phyloP scores from a whole-genome alignment of 2,888 invertebrate genomes.

The Nyleta sp. region DNA sequence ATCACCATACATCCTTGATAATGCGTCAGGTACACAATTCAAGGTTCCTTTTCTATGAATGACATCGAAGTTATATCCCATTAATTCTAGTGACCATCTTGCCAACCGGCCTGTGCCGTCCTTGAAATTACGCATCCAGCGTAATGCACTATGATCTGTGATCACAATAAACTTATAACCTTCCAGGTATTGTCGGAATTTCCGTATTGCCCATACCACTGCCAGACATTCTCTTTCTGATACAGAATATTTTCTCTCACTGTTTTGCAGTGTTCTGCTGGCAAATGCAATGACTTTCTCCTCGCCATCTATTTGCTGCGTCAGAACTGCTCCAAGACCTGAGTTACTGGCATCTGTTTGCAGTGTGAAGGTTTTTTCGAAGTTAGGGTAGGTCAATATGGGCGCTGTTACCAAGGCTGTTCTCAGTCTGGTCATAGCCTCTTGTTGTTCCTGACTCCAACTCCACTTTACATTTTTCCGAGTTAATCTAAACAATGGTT shows the following conservation, averaged over 20 bases:
- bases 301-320: slow-evolving; percentile 26
- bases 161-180: slow-evolving; percentile 55
- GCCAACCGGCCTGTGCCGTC: slow-evolving; percentile 49
- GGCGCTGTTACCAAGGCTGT: background rate
- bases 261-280: slow-evolving; percentile 23
- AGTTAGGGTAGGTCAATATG: slow-evolving; percentile 35
- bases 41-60: slow-evolving; percentile 22
- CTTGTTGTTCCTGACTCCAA: slow-evolving; percentile 34
- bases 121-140: slow-evolving; percentile 50
- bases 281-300: slow-evolving; percentile 45
- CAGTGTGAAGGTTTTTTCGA: slow-evolving; percentile 21
- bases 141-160: slow-evolving; percentile 48
- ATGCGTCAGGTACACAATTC: slow-evolving; percentile 11
- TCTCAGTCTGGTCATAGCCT: slow-evolving; percentile 5
- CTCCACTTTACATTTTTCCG: slow-evolving; percentile 27
- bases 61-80: slow-evolving; percentile 44
- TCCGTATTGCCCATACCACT: slow-evolving; percentile 38
- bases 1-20: slow-evolving; percentile 1
- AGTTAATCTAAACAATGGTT: slow-evolving; percentile 35
- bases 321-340: slow-evolving; percentile 33
- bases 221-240: slow-evolving; percentile 57
- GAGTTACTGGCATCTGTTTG: slow-evolving; percentile 53
- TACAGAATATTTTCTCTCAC: slow-evolving; percentile 42
- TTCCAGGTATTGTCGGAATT: slow-evolving; percentile 60
- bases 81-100: slow-evolving; percentile 66